phyloP scores from a whole-genome alignment of 1,140 invertebrate genomes.

The Thaumetopoea pityocampa region DNA sequence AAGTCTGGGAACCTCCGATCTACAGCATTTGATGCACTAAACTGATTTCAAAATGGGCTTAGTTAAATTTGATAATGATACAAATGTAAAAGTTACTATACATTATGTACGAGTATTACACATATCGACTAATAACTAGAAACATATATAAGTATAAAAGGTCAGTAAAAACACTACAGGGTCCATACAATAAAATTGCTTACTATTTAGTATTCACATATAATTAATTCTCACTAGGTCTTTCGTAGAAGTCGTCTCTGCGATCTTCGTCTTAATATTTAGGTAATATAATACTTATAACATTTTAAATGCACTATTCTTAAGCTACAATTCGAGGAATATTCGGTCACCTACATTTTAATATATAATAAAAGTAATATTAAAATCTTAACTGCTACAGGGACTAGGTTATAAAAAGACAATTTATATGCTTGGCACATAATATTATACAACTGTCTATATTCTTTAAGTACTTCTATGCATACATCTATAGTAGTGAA shows the following conservation, averaged over 20 bases:
- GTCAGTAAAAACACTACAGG: conserved; percentile 67
- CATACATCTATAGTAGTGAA: conserved; percentile 20
- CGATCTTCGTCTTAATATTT: conserved; percentile 33
- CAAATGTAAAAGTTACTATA: not conserved
- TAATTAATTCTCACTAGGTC: conserved; percentile 63
- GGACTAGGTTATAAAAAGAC: conserved; percentile 36
- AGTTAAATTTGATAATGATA: not conserved
- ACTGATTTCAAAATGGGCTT: too few species aligned
- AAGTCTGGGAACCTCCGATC: too few species aligned
- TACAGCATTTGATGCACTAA: too few species aligned
- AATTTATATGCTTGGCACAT: conserved; percentile 48
- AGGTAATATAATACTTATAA: conserved; percentile 30
- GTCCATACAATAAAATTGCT: conserved; percentile 53
- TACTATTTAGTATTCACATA: conserved; percentile 39
- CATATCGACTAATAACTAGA: conserved; percentile 26
- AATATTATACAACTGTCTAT: conserved; percentile 12
- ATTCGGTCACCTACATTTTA: conserved; percentile 40
- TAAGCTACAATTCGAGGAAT: conserved; percentile 55
- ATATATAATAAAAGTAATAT: conserved; percentile 13
- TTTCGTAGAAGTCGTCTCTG: conserved; percentile 46
- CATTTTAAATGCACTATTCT: conserved; percentile 27
- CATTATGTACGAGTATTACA: conserved; percentile 5
- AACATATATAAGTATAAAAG: conserved; percentile 68
- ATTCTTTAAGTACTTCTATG: conserved; percentile 14
- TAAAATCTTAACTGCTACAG: conserved; percentile 17